Conservation (phyloP, 2,113 vertebrate species). For the Kryptolebias marmoratus region DNA sequence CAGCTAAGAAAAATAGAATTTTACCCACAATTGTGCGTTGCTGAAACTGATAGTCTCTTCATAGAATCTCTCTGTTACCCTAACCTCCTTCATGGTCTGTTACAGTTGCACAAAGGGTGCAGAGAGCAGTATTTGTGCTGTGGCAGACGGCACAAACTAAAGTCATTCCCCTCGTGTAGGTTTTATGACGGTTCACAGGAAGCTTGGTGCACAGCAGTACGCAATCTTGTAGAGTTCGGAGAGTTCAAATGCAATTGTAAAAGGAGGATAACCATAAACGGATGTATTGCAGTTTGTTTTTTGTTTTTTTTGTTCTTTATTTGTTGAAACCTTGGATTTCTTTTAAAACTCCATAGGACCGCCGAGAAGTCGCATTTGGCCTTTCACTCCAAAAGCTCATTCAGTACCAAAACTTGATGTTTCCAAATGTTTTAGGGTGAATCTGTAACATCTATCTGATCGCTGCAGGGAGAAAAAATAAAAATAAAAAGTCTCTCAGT, state of each 20-base stretch:
- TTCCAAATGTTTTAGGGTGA: constrained; percentile 11
- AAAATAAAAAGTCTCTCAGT: not conserved
- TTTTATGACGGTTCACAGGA: constrained; percentile 30
- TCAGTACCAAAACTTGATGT: constrained; percentile 6
- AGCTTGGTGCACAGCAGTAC: constrained; percentile 20
- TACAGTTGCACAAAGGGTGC: constrained; percentile 44
- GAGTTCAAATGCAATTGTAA: constrained; percentile 7
- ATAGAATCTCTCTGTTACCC: constrained; percentile 33
- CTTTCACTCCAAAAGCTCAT: constrained; percentile 24
- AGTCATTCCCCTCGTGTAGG: constrained; percentile 46
- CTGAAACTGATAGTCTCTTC: constrained; percentile 40
- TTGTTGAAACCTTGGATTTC: constrained; percentile 8
- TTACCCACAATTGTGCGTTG: constrained; percentile 37
- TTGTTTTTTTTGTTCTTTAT: not conserved
- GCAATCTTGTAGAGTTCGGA: constrained; percentile 2
- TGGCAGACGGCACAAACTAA: constrained; percentile 57
- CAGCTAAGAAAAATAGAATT: constrained; percentile 34
- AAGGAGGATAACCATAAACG: not conserved
- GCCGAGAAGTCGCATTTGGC: constrained; percentile 6
- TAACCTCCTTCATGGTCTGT: constrained; percentile 41
- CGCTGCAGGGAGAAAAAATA: not conserved
- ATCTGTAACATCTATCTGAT: not conserved
- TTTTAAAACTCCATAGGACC: constrained; percentile 15
- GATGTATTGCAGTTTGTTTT: not conserved
- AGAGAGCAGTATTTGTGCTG: constrained; percentile 46